A percentile compares a stretch with the other conserved stretches of the same genome.
Conservation (phyloP, 1,140 invertebrate genomes). For the Macrotrachela quadricornifera region DNA sequence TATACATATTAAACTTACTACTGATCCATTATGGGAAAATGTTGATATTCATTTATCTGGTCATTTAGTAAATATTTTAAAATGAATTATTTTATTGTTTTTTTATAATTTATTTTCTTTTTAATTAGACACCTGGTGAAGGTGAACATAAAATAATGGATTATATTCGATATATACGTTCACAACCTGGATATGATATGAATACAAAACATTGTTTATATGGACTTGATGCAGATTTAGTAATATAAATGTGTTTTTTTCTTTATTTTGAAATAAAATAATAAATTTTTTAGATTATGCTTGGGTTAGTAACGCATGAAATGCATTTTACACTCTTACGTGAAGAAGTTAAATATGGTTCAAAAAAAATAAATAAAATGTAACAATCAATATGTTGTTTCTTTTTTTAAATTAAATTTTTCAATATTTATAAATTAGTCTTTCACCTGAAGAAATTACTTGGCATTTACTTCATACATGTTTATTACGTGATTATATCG, state of each 20-base stretch:
- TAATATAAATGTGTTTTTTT: constrained; percentile 12
- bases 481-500: neutral
- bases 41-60: too few species aligned
- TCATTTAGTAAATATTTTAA: too few species aligned
- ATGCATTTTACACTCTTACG: constrained; percentile 71
- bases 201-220: constrained; percentile 81
- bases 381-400: too few species aligned
- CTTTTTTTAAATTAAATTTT: neutral
- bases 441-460: neutral
- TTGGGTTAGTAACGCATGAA: constrained; percentile 75
- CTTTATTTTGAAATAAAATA: neutral
- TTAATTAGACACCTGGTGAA: constrained; percentile 60
- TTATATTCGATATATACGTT: constrained; percentile 65
- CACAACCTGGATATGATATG: constrained; percentile 56
- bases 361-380: constrained; percentile 17
- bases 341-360: constrained; percentile 51
- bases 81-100: too few species aligned
- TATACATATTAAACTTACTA: too few species aligned
- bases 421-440: neutral
- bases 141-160: constrained; percentile 98
- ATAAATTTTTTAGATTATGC: constrained; percentile 43
- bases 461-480: neutral
- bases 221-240: constrained; percentile 77
- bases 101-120: neutral
- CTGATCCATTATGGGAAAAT: too few species aligned